A percentile compares a stretch with the other conserved stretches of the same genome.
phyloP scores from a whole-genome alignment of 1,140 invertebrate genomes.

The Papilio dardanus region DNA sequence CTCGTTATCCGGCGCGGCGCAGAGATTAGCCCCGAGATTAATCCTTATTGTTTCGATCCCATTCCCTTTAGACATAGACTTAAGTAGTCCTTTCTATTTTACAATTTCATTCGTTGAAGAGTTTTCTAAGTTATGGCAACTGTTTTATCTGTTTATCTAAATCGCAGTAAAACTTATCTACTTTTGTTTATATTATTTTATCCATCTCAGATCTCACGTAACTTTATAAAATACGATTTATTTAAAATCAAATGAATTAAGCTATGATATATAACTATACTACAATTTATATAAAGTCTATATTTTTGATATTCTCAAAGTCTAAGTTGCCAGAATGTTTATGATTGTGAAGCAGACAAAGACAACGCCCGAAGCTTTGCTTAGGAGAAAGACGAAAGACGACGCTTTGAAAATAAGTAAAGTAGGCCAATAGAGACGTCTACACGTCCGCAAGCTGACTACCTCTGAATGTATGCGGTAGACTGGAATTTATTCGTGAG shows the following conservation, averaged over 20 bases:
- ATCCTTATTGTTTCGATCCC: conserved; percentile 4
- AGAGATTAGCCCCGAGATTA: conserved; percentile 8
- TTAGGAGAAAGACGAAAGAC: neutral
- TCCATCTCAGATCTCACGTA: too few relatives aligned
- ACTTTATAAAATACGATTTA: too few relatives aligned
- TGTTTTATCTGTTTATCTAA: too few relatives aligned
- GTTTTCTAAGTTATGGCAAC: too few relatives aligned
- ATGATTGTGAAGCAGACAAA: neutral
- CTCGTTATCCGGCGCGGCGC: neutral
- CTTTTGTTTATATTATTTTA: too few relatives aligned
- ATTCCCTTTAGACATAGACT: neutral
- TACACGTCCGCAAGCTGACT: neutral
- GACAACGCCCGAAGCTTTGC: neutral
- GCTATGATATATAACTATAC: too few relatives aligned
- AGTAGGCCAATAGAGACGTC: conserved; percentile 8
- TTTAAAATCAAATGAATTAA: too few relatives aligned
- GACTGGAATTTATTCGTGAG: neutral
- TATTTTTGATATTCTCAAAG: neutral
- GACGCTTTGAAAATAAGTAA: conserved; percentile 3
- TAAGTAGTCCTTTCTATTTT: neutral
- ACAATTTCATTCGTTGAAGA: neutral
- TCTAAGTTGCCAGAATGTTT: neutral
- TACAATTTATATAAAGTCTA: neutral
- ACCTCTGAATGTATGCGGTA: neutral
- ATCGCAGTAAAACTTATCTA: too few relatives aligned